Conservation (phyloP, 2,888 invertebrate species). For the Eubasilissa splendida region DNA sequence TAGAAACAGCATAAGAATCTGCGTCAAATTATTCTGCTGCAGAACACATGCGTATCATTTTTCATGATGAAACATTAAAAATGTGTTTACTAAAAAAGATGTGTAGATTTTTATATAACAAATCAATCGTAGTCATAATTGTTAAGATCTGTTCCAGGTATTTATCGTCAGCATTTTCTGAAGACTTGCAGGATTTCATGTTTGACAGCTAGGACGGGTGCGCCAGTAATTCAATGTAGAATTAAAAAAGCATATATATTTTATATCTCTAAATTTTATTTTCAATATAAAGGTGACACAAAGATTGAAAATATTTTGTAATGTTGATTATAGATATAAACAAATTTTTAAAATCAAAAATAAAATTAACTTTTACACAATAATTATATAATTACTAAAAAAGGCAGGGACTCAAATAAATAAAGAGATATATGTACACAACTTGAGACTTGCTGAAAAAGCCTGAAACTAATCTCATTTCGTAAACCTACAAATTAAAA, state of each 20-base stretch:
- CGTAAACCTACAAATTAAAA: constrained; percentile 17
- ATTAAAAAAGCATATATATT: not conserved
- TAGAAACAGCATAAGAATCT: no score
- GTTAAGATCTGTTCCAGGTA: no score
- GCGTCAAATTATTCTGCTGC: no score
- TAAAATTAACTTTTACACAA: constrained; percentile 24
- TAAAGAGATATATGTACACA: constrained; percentile 33
- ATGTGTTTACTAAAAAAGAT: no score
- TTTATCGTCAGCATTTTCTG: no score
- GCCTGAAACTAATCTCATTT: constrained; percentile 12
- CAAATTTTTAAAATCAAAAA: constrained; percentile 12
- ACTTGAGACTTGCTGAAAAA: constrained; percentile 19
- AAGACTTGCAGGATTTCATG: no score
- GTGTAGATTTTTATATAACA: no score
- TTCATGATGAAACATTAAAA: no score
- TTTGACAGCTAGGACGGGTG: no score
- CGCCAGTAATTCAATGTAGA: no score
- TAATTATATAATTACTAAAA: constrained; percentile 16
- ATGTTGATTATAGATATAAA: constrained; percentile 33
- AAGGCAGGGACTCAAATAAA: constrained; percentile 28
- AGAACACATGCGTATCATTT: no score
- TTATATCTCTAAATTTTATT: constrained; percentile 39
- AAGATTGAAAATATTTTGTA: constrained; percentile 39
- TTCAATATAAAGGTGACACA: constrained; percentile 41
- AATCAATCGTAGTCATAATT: no score